Evolutionary conservation across 2,113 vertebrate genomes (phyloP), one percentile per base, ranked within the genome.

Genomic region (Marmota flaviventris): DNA sequence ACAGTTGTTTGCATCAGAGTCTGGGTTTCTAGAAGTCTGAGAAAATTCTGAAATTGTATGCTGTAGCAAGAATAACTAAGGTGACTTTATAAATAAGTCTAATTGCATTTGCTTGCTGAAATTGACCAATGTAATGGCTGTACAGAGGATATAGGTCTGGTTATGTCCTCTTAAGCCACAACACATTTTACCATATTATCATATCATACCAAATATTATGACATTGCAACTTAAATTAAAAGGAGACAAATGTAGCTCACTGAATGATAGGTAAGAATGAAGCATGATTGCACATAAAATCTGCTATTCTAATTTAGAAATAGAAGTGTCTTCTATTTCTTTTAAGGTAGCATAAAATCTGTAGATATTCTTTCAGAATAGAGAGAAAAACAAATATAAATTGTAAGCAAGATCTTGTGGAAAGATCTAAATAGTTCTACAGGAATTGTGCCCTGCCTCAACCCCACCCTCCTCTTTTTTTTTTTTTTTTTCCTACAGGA

Each of bases 1-100:
- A 63, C 42, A 58, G 27, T 45, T 4, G 67, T 37, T 65, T 72
- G 17, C 6, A 89, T 45, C 27, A 69, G 70, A 89, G 16, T 37
- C 17, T 81, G 24, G 32, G 24, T 81, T 92, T 75, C 51, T 72
- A 75, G 45, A 42, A 92, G 58, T 63, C 58, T 39, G 17, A 75
- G 51, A 61, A 94, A 95, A 65, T 70, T 86, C 5, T 95, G 18
- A 95, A 39, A 27, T 56, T 93, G 83, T 83, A 63, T 13, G 27
- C 48, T 65, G 63, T 11, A 42, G 45, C 18, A 87, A 95, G 25
- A 84, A 78, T 37, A 88, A 37, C 18, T 51, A 51, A 12, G 63
- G 76, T 75, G 45, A 85, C 37, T 70, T 95, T 27, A 27, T 37
- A 61, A 67, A 65, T 51, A 4, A 91, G 24, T 56, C 25, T 10